These are phyloP conservation scores for Axinella damicornis DNA, from an alignment of 37 sponge, comb jelly and placozoan genomes.

Conservation along the genomic window DNA sequence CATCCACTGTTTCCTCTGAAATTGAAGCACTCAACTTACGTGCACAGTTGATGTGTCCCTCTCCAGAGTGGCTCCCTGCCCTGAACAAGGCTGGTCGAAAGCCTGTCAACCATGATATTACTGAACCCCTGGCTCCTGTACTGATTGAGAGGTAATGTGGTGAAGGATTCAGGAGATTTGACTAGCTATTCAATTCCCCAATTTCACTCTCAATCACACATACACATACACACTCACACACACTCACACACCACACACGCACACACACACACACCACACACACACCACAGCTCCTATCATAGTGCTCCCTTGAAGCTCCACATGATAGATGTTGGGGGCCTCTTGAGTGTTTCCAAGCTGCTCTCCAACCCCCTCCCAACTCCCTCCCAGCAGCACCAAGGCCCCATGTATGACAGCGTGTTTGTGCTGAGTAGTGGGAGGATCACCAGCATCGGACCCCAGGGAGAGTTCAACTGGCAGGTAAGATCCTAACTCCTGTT, in stretches of 20 bases:
- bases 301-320: slow-evolving; percentile 59
- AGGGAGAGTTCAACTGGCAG: slow-evolving; percentile 97
- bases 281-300: slow-evolving; percentile 23
- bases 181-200: too few species aligned
- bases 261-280: too few species aligned
- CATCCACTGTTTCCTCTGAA: too few species aligned
- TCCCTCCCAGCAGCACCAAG: slow-evolving; percentile 16
- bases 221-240: not conserved
- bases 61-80: slow-evolving; percentile 75
- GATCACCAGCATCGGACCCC: slow-evolving; percentile 90
- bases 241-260: too few species aligned
- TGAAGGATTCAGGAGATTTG: not conserved
- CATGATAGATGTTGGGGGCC: slow-evolving; percentile 11
- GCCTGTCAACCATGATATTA: slow-evolving; percentile 34
- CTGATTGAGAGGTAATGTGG: slow-evolving; percentile 69
- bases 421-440: slow-evolving; percentile 89
- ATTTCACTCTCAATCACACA: too few species aligned
- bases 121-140: slow-evolving; percentile 76
- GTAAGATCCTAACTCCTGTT: slow-evolving; percentile 37
- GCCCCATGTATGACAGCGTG: slow-evolving; percentile 71
- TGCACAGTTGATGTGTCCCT: too few species aligned
- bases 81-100: slow-evolving; percentile 53
- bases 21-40: too few species aligned
- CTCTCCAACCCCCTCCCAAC: not conserved
- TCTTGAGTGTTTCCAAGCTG: not conserved